These are phyloP conservation scores for Amiota mariae DNA, from an alignment of 2,888 invertebrate species.

Conservation along the genomic window DNA sequence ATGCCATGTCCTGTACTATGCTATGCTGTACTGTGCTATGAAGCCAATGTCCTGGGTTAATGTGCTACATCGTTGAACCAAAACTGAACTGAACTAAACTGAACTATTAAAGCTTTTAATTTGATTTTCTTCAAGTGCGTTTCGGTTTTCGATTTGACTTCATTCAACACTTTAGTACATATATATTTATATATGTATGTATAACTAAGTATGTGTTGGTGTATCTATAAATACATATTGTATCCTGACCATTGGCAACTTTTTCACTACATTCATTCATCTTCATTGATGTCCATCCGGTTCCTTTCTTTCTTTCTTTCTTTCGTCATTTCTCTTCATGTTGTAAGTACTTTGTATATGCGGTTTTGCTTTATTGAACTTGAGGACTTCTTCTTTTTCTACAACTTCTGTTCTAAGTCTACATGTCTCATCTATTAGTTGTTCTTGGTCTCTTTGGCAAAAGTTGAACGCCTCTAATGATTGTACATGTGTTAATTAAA, in stretches of 20 bases:
- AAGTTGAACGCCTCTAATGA: conserved; percentile 17
- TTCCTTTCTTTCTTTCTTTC: not conserved
- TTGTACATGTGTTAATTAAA: conserved; percentile 28
- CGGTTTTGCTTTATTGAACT: conserved; percentile 36
- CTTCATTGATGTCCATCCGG: not conserved
- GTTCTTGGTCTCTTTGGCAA: not conserved
- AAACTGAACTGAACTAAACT: not conserved
- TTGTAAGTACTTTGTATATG: not conserved
- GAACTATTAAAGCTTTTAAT: conserved; percentile 65
- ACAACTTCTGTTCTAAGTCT: no score
- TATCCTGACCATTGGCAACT: conserved; percentile 25
- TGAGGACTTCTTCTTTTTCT: conserved; percentile 17
- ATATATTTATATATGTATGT: conserved; percentile 20
- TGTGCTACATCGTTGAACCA: conserved; percentile 8
- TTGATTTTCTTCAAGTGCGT: conserved; percentile 69
- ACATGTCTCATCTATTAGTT: not conserved
- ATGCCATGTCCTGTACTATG: not conserved
- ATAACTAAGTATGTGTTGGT: no score
- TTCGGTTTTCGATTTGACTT: conserved; percentile 56
- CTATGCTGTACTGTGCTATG: not conserved
- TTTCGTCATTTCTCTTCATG: conserved; percentile 8
- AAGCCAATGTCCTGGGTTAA: not conserved
- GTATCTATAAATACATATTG: conserved; percentile 38
- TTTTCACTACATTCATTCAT: not conserved
- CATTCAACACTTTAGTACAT: conserved; percentile 13